Evolutionary conservation across 2,888 invertebrate genomes (phyloP), one percentile per base, ranked within the genome.

Genomic region (Danaus chrysippus): DNA sequence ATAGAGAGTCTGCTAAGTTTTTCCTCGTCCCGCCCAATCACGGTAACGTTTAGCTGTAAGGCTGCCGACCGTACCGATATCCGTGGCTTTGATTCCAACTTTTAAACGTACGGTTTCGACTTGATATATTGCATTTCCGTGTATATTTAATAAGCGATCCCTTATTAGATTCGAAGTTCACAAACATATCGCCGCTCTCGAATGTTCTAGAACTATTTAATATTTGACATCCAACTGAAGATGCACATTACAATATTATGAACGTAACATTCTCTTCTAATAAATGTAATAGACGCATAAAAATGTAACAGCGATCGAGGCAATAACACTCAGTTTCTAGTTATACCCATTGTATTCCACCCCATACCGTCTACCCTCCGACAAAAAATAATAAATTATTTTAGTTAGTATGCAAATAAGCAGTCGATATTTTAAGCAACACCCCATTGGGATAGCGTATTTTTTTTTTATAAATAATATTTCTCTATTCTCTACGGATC

Each of bases 351-450:
- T 89, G 87, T 77, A 74, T 77, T 79, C 76, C 86, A 85, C 88
- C 90, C 89, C 81, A 87, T 79, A 76, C 74, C 72, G 73, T 77
- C 83, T 78, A 82, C 89, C 90, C 89, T 89, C 83, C 78, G 83
- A 82, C 82, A 85, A 90, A 91, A 89, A 89, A 90, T 90, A 90
- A 91, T 90, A 91, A 90, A 90, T 90, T 90, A 91, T 90, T 91
- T 91, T 91, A 91, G 90, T 91, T 90, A 91, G 89, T 90, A 91
- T 91, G 91, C 91, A 91, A 91, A 91, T 91, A 87, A 86, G 88
- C 76, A 72, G 76, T 86, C 86, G 87, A 90, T 87, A 86, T 89
- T 88, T 87, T 87, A 86, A 86, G 83, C 81, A 81, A 87, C 88
- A 88, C 89, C 90, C 90, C 86, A 87, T 86, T 81, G 84, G 84